Conservation (phyloP, 2,113 vertebrate species). For the Acrocephalus kingi region DNA sequence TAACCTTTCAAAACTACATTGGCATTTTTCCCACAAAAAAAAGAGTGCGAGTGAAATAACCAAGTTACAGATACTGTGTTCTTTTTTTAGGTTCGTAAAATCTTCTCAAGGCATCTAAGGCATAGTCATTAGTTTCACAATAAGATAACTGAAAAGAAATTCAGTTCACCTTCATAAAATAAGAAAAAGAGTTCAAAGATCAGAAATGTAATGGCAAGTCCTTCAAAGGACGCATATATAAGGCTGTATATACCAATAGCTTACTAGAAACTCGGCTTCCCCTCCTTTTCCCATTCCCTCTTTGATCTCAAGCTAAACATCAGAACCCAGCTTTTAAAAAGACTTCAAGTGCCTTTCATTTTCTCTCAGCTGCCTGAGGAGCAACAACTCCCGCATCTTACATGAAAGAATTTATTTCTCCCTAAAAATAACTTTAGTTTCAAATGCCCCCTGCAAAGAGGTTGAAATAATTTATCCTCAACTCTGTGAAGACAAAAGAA, state of each 20-base stretch:
- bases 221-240: constrained; percentile 63
- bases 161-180: constrained; percentile 44
- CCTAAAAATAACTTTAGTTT: constrained; percentile 77
- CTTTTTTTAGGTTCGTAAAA: not conserved
- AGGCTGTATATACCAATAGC: not conserved
- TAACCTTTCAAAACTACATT: constrained; percentile 28
- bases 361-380: constrained; percentile 70
- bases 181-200: constrained; percentile 71
- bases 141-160: constrained; percentile 29
- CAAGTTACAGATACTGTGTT: not conserved
- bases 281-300: constrained; percentile 45
- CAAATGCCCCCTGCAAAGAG: constrained; percentile 72
- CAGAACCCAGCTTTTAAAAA: constrained; percentile 76
- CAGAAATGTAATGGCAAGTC: constrained; percentile 47
- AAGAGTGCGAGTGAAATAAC: not conserved
- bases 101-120: not conserved
- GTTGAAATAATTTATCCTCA: constrained; percentile 76
- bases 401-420: constrained; percentile 71
- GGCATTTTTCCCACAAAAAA: not conserved
- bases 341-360: constrained; percentile 76
- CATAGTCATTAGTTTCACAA: constrained; percentile 57
- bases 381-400: constrained; percentile 65
- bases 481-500: constrained; percentile 75
- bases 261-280: constrained; percentile 32
- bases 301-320: constrained; percentile 80